Conservation (phyloP, 2,113 vertebrate species). For the Sterna hirundo region DNA sequence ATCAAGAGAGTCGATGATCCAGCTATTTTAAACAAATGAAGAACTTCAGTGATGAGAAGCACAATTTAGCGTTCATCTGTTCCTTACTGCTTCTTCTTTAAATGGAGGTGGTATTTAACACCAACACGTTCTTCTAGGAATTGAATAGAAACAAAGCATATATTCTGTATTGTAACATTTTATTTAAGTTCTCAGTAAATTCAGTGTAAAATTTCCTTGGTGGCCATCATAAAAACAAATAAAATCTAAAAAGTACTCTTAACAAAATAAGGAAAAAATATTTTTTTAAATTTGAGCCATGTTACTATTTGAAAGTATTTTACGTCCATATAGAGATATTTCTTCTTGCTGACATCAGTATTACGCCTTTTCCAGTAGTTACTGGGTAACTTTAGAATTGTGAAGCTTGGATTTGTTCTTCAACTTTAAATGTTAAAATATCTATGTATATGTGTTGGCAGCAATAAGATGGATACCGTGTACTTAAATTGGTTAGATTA, state of each 20-base stretch:
- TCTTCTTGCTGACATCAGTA: background rate
- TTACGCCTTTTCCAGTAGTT: background rate
- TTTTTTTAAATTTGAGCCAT: background rate
- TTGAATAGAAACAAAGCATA: background rate
- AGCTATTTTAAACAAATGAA: conserved; percentile 85
- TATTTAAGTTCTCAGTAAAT: conserved; percentile 35
- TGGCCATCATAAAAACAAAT: background rate
- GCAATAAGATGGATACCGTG: background rate
- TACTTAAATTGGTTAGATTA: background rate
- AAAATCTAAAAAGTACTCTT: background rate
- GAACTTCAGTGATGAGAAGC: background rate
- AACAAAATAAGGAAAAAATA: background rate
- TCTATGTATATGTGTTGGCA: background rate
- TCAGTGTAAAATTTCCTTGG: background rate
- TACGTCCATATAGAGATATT: background rate
- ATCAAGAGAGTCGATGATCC: conserved; percentile 97
- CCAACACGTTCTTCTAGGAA: background rate
- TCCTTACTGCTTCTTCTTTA: conserved; percentile 9
- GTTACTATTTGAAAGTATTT: background rate
- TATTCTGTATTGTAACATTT: conserved; percentile 46
- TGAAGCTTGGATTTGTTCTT: conserved; percentile 5
- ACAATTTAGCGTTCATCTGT: background rate
- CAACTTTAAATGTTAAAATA: background rate
- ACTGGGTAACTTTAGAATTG: background rate
- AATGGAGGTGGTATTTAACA: background rate